Conservation (phyloP, 2,888 invertebrate species). For the Eupithecia inturbata region DNA sequence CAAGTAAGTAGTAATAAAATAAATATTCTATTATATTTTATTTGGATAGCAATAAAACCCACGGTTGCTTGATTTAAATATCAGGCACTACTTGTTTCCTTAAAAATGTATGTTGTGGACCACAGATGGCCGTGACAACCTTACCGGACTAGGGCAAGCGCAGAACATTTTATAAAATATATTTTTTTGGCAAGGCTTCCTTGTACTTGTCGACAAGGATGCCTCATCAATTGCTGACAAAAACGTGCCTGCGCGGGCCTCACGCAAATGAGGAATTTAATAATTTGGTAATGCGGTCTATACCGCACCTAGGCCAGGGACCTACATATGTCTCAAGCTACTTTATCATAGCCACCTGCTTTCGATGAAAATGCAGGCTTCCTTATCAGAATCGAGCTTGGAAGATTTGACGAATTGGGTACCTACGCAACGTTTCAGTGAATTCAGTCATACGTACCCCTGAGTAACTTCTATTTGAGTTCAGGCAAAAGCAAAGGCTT, state of each 20-base stretch:
- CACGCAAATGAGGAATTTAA: no score
- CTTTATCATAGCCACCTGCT: not conserved
- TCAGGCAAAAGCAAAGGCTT: conserved; percentile 30
- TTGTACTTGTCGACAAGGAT: no score
- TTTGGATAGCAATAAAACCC: not conserved
- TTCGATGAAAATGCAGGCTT: not conserved
- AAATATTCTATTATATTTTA: no score
- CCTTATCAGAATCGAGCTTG: conserved; percentile 15
- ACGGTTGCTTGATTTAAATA: not conserved
- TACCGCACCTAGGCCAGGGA: no score
- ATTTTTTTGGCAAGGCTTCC: no score
- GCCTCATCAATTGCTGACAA: no score
- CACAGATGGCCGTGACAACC: not conserved
- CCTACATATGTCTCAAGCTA: no score
- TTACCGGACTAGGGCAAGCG: not conserved
- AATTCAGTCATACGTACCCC: conserved; percentile 21
- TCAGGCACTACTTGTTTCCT: not conserved
- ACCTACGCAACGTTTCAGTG: conserved; percentile 29
- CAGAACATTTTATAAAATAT: no score
- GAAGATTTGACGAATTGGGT: conserved; percentile 36
- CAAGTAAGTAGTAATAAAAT: no score
- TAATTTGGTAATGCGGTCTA: no score
- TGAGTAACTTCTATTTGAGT: conserved; percentile 24
- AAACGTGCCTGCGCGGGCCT: no score
- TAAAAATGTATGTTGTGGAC: not conserved